A percentile compares a stretch with the other conserved stretches of the same genome.
Evolutionary conservation across 2,888 invertebrate species (phyloP).

Genomic region (Amblyteles armatorius): DNA sequence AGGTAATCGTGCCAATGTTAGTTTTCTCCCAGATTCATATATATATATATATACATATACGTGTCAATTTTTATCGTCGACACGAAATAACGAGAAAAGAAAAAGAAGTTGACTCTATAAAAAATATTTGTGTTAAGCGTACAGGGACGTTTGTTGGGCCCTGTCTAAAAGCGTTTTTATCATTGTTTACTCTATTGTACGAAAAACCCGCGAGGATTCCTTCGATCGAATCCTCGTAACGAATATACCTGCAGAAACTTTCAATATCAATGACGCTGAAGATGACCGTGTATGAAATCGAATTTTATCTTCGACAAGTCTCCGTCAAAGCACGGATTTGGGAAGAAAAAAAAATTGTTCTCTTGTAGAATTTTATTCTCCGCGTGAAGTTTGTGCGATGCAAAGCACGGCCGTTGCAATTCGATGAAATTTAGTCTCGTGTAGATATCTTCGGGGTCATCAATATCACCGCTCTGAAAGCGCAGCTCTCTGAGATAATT

Average conservation of each 20-base stretch:
- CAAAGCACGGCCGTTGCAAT: too few species aligned
- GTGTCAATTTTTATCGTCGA: background rate
- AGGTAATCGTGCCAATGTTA: conserved; percentile 24
- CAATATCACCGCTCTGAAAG: conserved; percentile 16
- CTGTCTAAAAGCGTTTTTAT: background rate
- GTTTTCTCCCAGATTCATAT: background rate
- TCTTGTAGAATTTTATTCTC: too few species aligned
- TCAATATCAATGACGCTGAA: conserved; percentile 1
- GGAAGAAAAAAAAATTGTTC: too few species aligned
- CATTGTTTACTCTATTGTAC: background rate
- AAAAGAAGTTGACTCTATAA: background rate
- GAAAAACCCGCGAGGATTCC: background rate
- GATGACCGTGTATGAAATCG: background rate
- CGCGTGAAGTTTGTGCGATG: too few species aligned
- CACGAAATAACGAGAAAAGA: background rate
- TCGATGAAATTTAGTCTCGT: too few species aligned
- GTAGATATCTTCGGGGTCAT: too few species aligned
- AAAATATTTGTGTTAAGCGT: background rate
- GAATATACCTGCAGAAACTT: background rate
- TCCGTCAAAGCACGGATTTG: too few species aligned
- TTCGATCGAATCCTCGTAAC: background rate
- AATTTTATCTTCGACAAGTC: too few species aligned
- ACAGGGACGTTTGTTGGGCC: background rate
- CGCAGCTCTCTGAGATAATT: background rate
- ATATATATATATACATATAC: background rate